Conservation (phyloP, 2,797 vertebrate species). For the Gymnothorax reevesii region DNA sequence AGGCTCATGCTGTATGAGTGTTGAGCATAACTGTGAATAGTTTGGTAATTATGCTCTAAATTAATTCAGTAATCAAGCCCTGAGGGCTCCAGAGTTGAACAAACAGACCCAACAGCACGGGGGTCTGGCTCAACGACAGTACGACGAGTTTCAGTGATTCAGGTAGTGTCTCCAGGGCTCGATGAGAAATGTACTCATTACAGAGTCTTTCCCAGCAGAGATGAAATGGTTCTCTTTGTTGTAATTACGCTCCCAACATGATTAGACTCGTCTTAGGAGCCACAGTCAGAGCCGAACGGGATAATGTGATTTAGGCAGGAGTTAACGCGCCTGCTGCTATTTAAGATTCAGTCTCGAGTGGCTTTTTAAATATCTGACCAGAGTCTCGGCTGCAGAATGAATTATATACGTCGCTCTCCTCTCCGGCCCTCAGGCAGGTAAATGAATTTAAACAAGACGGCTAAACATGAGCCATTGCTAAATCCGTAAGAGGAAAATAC, state of each 20-base stretch:
- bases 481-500: constrained; percentile 36
- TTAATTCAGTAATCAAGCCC: not conserved
- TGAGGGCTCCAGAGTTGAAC: not conserved
- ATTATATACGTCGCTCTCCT: not conserved
- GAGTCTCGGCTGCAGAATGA: not conserved
- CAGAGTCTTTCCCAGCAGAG: constrained; percentile 27
- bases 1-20: not conserved
- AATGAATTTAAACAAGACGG: constrained; percentile 35
- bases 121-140: too few relatives aligned
- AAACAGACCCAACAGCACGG: too few relatives aligned
- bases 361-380: constrained; percentile 1
- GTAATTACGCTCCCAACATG: constrained; percentile 45
- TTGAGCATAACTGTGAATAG: not conserved
- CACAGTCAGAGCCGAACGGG: constrained; percentile 39
- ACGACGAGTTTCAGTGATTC: not conserved
- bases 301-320: not conserved
- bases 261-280: constrained; percentile 49
- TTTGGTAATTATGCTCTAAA: too few relatives aligned
- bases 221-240: constrained; percentile 40
- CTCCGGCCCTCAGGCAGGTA: constrained; percentile 13
- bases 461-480: constrained; percentile 49
- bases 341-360: not conserved
- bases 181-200: not conserved
- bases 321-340: constrained; percentile 23
- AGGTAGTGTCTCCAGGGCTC: not conserved